These are phyloP conservation scores for Drosophila macrothrix DNA, from an alignment of 2,888 invertebrate genomes.

Conservation along the genomic window DNA sequence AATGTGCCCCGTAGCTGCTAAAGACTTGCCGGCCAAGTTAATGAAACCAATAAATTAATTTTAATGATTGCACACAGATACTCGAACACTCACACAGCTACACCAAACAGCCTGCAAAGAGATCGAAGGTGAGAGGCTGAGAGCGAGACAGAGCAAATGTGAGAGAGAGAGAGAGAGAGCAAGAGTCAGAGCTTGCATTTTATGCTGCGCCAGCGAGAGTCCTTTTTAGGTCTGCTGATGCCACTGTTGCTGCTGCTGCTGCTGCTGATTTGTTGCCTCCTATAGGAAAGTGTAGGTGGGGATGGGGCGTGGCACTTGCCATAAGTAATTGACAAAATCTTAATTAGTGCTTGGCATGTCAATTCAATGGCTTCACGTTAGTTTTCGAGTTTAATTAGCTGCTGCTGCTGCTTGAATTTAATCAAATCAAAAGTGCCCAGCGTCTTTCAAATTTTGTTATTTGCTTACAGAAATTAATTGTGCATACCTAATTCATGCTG, in stretches of 20 bases:
- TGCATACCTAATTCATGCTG: slow-evolving; percentile 38
- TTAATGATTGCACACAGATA: slow-evolving; percentile 74
- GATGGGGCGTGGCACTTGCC: slow-evolving; percentile 65
- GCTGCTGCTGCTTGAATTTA: slow-evolving; percentile 62
- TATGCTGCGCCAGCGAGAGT: slow-evolving; percentile 66
- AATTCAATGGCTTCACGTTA: slow-evolving; percentile 73
- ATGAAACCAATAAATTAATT: slow-evolving; percentile 84
- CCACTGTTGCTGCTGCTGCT: neutral
- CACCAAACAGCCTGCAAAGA: neutral
- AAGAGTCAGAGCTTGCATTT: slow-evolving; percentile 58
- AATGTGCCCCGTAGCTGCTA: slow-evolving; percentile 68
- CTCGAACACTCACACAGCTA: slow-evolving; percentile 26
- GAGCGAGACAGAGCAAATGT: neutral
- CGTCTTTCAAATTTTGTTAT: neutral
- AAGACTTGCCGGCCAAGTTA: slow-evolving; percentile 75
- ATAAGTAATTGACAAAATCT: slow-evolving; percentile 81
- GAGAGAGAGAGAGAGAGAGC: neutral
- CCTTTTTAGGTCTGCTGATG: slow-evolving; percentile 10
- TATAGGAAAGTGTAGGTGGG: neutral
- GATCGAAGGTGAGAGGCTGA: neutral
- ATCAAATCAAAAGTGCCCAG: slow-evolving; percentile 73
- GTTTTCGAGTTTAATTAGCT: slow-evolving; percentile 75
- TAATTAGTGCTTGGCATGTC: slow-evolving; percentile 81
- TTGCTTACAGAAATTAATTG: slow-evolving; percentile 23
- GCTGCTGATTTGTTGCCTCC: neutral